Conservation (phyloP, 37 sponge, comb jelly and placozoan species). For the Axinella damicornis region DNA sequence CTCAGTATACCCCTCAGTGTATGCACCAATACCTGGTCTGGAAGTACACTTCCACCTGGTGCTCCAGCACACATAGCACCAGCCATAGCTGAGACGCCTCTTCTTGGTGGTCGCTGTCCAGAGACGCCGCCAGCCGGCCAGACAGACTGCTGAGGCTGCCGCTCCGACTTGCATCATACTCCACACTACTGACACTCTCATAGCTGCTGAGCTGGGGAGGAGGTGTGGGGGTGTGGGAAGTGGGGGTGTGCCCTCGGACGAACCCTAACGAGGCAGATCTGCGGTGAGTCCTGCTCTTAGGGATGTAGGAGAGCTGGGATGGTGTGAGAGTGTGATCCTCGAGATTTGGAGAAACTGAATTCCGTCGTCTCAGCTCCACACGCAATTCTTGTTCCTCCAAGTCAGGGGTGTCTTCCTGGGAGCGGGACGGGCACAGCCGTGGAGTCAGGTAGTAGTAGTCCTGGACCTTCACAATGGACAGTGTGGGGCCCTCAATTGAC, state of each 20-base stretch:
- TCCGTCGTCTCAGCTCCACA: no score
- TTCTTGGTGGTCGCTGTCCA: no score
- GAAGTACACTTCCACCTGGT: conserved; percentile 52
- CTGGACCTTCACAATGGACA: conserved; percentile 11
- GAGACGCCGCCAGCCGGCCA: neutral
- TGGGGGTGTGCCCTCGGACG: conserved; percentile 1
- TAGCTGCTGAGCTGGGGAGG: neutral
- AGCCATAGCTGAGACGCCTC: no score
- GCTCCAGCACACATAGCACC: conserved; percentile 16
- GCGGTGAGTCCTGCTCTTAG: conserved; percentile 16
- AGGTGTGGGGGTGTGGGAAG: neutral
- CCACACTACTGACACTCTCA: neutral
- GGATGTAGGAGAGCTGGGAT: neutral
- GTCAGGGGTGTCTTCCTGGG: no score
- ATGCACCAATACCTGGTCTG: conserved; percentile 57
- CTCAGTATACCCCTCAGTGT: no score
- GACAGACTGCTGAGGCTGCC: conserved; percentile 19
- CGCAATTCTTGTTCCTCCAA: no score
- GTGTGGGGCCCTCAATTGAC: conserved; percentile 6
- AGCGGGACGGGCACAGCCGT: neutral
- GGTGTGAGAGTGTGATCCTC: neutral
- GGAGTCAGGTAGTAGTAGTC: conserved; percentile 50
- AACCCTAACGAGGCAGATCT: conserved; percentile 30
- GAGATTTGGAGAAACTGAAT: no score
- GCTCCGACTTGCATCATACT: conserved; percentile 26